Evolutionary conservation across 2,888 invertebrate species (phyloP), one percentile per base, ranked within the genome.

Genomic region (Cerastis leucographa): DNA sequence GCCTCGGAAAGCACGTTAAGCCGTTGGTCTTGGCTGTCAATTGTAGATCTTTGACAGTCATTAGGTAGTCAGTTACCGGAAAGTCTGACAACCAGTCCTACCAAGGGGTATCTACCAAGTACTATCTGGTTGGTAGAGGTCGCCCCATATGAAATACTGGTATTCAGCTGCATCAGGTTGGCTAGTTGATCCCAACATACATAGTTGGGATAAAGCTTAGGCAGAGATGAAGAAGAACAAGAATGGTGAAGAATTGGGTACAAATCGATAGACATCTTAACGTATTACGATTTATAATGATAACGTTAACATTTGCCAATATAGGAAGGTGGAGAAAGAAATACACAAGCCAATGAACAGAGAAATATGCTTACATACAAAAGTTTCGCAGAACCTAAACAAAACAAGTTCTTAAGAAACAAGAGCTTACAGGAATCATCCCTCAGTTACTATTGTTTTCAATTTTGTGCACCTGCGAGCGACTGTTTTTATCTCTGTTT

Each of bases 391-490:
- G 29, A n/a, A 25, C 56, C 17, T 7, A 4, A 56, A 29, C 46
- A 19, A 56, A 12, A 62, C 51, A 46, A 46, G 22, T 46, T 22
- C 77, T 77, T 69, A 62, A 77, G 77, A 46, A 17, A 46, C 44
- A 42, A 42, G 49, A 49, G 14, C 12, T 56, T 35, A n/a, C 35
- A 78, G 22, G 12, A 72, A 51, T 56, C 6, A 25, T 51, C 5
- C 12, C 25, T 19, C 19, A 40, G 54, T 4, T 40, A 22, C n/a
- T 14, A 62, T 69, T 40, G 46, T 42, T 78, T 72, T 42, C 49
- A 65, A 79, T 59, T 72, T 22, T 42, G n/a, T 65, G 25, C 71
- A 71, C 64, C 78, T 59, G 71, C 14, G 22, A 44, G 42, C 5
- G 11, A 42, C 11, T 22, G n/a, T n/a, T 59, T 35, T 49, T 76